Percentiles rank a stretch among this genome's conserved stretches.
These are phyloP conservation scores for Boloria selene DNA, from an alignment of 2,888 invertebrate species.

Conservation along the genomic window DNA sequence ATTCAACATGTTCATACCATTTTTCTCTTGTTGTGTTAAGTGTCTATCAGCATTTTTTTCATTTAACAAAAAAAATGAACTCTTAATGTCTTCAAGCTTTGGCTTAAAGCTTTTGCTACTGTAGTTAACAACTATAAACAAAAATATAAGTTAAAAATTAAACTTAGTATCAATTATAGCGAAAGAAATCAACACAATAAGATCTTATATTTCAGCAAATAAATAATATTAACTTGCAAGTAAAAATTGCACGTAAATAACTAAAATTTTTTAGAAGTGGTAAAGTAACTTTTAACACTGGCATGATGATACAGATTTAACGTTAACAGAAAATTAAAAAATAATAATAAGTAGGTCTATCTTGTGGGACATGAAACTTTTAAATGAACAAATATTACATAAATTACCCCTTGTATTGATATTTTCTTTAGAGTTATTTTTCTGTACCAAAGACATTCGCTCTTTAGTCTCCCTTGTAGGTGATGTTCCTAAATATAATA, in stretches of 20 bases:
- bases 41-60: conserved; percentile 43
- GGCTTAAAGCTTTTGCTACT: conserved; percentile 60
- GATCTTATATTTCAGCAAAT: no score
- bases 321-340: background rate
- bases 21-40: conserved; percentile 37
- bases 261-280: no score
- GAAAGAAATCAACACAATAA: background rate
- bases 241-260: no score
- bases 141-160: conserved; percentile 20
- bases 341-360: background rate
- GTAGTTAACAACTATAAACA: conserved; percentile 52
- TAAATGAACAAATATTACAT: background rate
- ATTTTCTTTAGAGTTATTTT: conserved; percentile 3
- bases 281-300: background rate
- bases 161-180: no score
- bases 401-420: background rate
- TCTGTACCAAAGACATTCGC: background rate
- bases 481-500: background rate
- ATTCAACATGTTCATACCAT: conserved; percentile 3
- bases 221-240: no score
- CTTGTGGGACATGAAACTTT: background rate
- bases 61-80: conserved; percentile 63
- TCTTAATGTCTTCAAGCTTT: conserved; percentile 70
- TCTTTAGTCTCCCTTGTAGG: background rate
- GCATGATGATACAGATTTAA: conserved; percentile 13